Evolutionary conservation across 2,888 invertebrate species (phyloP).

Genomic region (Schizaphis graminum): DNA sequence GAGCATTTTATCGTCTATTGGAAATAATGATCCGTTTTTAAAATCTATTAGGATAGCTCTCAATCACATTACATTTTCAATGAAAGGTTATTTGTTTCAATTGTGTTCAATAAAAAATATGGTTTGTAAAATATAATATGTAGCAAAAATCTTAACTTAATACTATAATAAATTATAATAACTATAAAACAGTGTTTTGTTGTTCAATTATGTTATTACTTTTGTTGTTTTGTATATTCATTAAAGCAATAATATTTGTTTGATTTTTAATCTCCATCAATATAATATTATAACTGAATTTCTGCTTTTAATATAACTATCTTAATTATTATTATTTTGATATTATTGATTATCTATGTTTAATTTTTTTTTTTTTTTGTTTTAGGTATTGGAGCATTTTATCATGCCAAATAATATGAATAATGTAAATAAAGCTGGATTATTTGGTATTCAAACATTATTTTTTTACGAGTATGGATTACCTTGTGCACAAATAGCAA

Average conservation of each 20-base stretch:
- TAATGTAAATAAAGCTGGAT: slow-evolving; percentile 49
- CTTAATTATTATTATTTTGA: background rate
- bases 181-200: background rate
- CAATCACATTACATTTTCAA: slow-evolving; percentile 38
- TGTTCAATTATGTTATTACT: background rate
- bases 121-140: slow-evolving; percentile 4
- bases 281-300: background rate
- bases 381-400: slow-evolving; percentile 37
- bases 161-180: background rate
- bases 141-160: background rate
- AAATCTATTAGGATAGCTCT: slow-evolving; percentile 43
- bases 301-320: background rate
- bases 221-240: background rate
- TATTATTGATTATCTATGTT: background rate
- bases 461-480: slow-evolving; percentile 56
- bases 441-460: slow-evolving; percentile 45
- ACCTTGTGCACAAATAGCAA: slow-evolving; percentile 26
- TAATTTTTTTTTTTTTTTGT: background rate
- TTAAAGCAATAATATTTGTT: background rate
- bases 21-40: slow-evolving; percentile 31
- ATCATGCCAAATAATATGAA: slow-evolving; percentile 48
- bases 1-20: slow-evolving; percentile 20
- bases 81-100: slow-evolving; percentile 29
- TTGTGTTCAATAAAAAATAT: slow-evolving; percentile 12
- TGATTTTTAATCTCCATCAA: background rate